Evolutionary conservation across 2,113 vertebrate species (phyloP).

Genomic region (Quiscalus mexicanus): DNA sequence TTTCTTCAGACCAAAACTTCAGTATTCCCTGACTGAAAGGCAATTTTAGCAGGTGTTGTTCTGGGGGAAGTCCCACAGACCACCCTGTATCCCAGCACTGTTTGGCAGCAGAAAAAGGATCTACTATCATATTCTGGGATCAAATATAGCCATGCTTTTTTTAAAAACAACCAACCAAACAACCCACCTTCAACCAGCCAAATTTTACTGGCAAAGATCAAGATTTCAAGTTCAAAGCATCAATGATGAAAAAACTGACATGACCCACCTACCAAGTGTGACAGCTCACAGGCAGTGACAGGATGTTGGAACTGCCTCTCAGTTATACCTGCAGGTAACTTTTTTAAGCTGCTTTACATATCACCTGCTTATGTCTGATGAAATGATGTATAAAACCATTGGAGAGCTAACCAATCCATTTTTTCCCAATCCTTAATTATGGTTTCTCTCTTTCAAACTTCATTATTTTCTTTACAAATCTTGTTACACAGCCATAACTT

Average conservation of each 20-base stretch:
- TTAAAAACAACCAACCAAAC: not conserved
- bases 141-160: not conserved
- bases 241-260: not conserved
- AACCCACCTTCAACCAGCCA: not conserved
- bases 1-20: not conserved
- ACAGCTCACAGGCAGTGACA: not conserved
- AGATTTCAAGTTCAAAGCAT: conserved; percentile 11
- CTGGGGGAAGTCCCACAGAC: not conserved
- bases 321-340: not conserved
- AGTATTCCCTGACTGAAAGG: not conserved
- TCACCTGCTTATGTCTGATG: not conserved
- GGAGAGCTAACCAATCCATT: not conserved
- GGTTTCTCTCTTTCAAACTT: not conserved
- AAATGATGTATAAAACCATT: not conserved
- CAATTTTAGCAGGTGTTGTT: not conserved
- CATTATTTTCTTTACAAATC: not conserved
- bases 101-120: not conserved
- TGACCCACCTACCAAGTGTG: conserved; percentile 3
- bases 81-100: not conserved
- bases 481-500: not conserved
- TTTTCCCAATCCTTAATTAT: accelerated
- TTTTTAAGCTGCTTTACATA: not conserved
- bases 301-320: not conserved
- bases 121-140: not conserved
- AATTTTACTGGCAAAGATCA: not conserved